Base-by-base conservation (phyloP, 2,888 invertebrate genomes). In the Notocelia uddmanniana region DNA sequence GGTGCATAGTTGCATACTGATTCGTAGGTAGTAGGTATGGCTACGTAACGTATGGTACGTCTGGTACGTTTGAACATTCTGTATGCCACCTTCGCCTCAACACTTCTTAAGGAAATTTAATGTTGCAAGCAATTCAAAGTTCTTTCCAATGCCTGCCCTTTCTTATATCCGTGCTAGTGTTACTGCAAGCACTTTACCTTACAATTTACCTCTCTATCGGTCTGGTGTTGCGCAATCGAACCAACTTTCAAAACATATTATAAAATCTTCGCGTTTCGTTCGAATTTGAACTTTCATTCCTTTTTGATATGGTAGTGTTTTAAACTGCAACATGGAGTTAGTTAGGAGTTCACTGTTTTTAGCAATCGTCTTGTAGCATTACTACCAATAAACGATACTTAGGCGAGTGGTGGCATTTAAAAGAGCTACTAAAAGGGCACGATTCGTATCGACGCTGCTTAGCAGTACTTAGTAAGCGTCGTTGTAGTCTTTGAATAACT, bases 381-480 rank as follows among this genome's bases (percentile, higher is more conserved):
- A 67, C 54, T 59, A 31, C 72, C 72, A 72, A 68, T 72, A 72
- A 72, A 68, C 67, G 72, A 68, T 72, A 72, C 72, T 72, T 72
- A 72, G 62, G 72, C 50, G 59, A 64, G 60, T 62, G 68, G 60
- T 72, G 72, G 72, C 72, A 72, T 72, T 72, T 68, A 68, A 62
- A 72, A 72, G 67, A 57, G 72, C 60, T 68, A 55, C 48, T 68
- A 68, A 70, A 71, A 68, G 72, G 67, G 23, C 72, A 68, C 62
- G 68, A 67, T 72, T 72, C 55, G 59, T 62, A 68, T 72, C 72
- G 67, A 50, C 54, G 60, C 67, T 50, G 68, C 57, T 72, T 68
- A 71, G 54, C 59, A 59, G 57, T 67, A 67, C 72, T 72, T 62
- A 66, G 68, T 60, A 52, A 59, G 50, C 52, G 37, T 54, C 58